These are phyloP conservation scores for Cheirogaleus major DNA, from an alignment of 2,797 vertebrate genomes.

Conservation along the genomic window DNA sequence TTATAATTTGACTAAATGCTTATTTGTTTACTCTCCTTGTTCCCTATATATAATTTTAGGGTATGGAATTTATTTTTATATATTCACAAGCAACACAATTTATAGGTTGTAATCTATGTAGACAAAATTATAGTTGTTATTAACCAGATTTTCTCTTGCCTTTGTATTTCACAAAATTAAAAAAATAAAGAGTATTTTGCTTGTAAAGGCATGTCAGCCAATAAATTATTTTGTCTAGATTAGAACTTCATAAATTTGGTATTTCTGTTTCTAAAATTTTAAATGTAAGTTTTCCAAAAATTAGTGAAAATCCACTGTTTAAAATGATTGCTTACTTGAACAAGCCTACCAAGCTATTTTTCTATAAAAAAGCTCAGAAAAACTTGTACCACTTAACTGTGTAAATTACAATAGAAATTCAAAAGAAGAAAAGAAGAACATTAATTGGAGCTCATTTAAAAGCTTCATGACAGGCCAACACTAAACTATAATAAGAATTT, in stretches of 20 bases:
- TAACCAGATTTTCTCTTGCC: not conserved
- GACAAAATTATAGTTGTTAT: not conserved
- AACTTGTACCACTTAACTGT: not conserved
- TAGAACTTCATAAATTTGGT: not conserved
- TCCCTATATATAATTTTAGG: not conserved
- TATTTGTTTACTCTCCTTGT: not conserved
- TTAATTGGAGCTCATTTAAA: slow-evolving; percentile 38
- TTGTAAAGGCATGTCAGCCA: not conserved
- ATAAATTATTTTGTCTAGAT: not conserved
- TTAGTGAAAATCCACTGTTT: not conserved
- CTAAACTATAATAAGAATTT: not conserved
- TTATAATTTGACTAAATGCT: not conserved
- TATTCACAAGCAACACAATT: not conserved
- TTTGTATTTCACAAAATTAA: not conserved
- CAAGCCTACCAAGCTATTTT: slow-evolving; percentile 21
- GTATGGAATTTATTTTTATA: not conserved
- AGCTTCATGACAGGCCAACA: not conserved
- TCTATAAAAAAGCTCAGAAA: slow-evolving; percentile 1
- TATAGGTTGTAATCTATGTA: not conserved
- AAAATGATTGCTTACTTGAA: slow-evolving; percentile 15
- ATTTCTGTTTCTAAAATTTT: not conserved
- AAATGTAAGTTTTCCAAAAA: not conserved
- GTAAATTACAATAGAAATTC: slow-evolving; percentile 47
- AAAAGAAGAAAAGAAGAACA: slow-evolving; percentile 14
- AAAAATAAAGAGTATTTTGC: not conserved